phyloP scores from a whole-genome alignment of 2,797 vertebrate genomes.

The Buphagus erythrorhynchus region DNA sequence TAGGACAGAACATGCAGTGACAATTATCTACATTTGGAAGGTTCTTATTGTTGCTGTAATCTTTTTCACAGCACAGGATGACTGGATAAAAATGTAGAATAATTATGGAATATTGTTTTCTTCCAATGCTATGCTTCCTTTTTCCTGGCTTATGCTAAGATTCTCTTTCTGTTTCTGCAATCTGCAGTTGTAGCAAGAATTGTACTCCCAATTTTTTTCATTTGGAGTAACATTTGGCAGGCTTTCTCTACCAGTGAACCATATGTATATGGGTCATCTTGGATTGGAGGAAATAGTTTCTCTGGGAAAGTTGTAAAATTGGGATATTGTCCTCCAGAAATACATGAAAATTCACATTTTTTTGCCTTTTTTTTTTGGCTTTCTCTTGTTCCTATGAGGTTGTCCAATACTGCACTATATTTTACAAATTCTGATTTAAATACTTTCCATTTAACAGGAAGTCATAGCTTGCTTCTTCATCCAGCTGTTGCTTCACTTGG shows the following conservation, averaged over 20 bases:
- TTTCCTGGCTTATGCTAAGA: not conserved
- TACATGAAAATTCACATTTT: not conserved
- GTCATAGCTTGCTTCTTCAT: not conserved
- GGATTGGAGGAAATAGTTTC: slow-evolving; percentile 17
- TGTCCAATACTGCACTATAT: not conserved
- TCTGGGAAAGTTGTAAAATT: not conserved
- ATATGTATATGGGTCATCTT: not conserved
- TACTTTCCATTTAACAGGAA: slow-evolving; percentile 44
- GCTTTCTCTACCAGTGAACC: not conserved
- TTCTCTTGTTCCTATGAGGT: not conserved
- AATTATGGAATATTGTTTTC: slow-evolving; percentile 7
- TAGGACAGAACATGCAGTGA: not conserved
- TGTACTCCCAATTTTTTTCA: not conserved
- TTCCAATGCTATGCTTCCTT: not conserved
- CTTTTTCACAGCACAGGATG: not conserved
- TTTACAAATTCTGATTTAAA: slow-evolving; percentile 50
- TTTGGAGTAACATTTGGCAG: slow-evolving; percentile 34
- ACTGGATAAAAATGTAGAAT: not conserved
- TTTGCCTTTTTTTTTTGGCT: slow-evolving; percentile 17
- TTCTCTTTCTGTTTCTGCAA: slow-evolving; percentile 51
- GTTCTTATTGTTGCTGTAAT: not conserved
- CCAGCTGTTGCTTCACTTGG: slow-evolving; percentile 21
- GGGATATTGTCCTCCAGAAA: slow-evolving; percentile 20
- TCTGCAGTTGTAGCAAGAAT: slow-evolving; percentile 11
- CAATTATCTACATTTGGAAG: not conserved